phyloP scores from a whole-genome alignment of 1,140 invertebrate species.

The Drosophila ogumai region DNA sequence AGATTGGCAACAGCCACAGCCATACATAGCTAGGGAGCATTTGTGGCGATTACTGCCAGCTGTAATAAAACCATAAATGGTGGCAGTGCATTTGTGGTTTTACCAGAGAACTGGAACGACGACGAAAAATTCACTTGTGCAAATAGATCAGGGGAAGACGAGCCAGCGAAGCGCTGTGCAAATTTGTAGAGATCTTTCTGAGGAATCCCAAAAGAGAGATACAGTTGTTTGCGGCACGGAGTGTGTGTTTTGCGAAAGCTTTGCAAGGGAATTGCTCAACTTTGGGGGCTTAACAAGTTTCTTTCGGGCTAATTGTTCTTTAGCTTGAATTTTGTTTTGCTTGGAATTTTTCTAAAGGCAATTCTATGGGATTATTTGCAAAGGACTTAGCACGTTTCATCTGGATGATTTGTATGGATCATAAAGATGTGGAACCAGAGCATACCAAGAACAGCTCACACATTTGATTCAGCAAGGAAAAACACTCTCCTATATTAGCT shows the following conservation, averaged over 20 bases:
- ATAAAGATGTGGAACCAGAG: neutral
- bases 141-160: constrained; percentile 24
- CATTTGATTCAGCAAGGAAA: too few relatives aligned
- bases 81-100: neutral
- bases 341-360: neutral
- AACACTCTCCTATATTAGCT: too few relatives aligned
- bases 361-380: neutral
- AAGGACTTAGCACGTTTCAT: constrained; percentile 18
- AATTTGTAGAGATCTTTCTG: constrained; percentile 39
- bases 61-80: constrained; percentile 20
- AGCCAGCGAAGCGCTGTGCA: constrained; percentile 9
- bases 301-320: constrained; percentile 13
- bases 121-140: constrained; percentile 22
- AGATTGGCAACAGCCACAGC: constrained; percentile 1
- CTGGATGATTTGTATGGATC: neutral
- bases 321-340: constrained; percentile 1
- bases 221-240: constrained; percentile 3
- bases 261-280: constrained; percentile 18
- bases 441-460: neutral
- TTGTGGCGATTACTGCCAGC: neutral
- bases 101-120: constrained; percentile 16
- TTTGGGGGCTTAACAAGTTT: constrained; percentile 27
- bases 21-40: neutral
- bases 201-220: constrained; percentile 28
- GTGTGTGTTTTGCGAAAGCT: constrained; percentile 23